Conservation (phyloP, 2,113 vertebrate species). For the Dissostichus mawsoni region DNA sequence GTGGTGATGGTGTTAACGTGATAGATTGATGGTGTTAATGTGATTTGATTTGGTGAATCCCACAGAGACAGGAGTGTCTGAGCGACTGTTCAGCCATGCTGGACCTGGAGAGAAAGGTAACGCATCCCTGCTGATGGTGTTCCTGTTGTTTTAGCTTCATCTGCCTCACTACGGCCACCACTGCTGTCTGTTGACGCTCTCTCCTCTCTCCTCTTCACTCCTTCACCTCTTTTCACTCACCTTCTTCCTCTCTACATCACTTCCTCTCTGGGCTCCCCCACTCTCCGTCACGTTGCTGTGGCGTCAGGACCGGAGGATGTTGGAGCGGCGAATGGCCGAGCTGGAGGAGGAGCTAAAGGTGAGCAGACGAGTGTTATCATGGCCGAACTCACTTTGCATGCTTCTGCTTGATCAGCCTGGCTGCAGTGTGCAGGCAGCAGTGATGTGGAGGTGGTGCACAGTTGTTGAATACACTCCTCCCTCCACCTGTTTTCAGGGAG, state of each 20-base stretch:
- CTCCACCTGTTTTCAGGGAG: neutral
- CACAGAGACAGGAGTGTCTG: slow-evolving; percentile 87
- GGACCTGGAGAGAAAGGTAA: slow-evolving; percentile 88
- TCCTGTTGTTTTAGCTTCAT: slow-evolving; percentile 44
- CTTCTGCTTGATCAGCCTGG: slow-evolving; percentile 65
- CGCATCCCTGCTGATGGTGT: neutral
- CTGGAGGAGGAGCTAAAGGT: slow-evolving; percentile 89
- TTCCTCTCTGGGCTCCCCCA: slow-evolving; percentile 12
- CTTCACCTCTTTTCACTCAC: slow-evolving; percentile 58
- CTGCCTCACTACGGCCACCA: slow-evolving; percentile 68
- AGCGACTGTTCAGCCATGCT: slow-evolving; percentile 86
- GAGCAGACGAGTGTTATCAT: slow-evolving; percentile 44
- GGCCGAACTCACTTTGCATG: slow-evolving; percentile 68
- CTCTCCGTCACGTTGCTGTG: slow-evolving; percentile 19
- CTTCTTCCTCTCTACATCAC: slow-evolving; percentile 30
- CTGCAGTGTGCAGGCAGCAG: slow-evolving; percentile 59
- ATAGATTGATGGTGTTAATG: too few species aligned
- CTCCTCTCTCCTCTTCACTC: slow-evolving; percentile 33
- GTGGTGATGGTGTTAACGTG: neutral
- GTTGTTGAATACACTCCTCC: neutral
- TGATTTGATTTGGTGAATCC: slow-evolving; percentile 20
- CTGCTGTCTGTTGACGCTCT: slow-evolving; percentile 57
- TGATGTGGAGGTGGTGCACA: slow-evolving; percentile 12
- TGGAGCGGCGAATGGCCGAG: slow-evolving; percentile 86
- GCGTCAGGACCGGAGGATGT: slow-evolving; percentile 83